Evolutionary conservation across 2,888 invertebrate species (phyloP).

Genomic region (Chydorus sphaericus): DNA sequence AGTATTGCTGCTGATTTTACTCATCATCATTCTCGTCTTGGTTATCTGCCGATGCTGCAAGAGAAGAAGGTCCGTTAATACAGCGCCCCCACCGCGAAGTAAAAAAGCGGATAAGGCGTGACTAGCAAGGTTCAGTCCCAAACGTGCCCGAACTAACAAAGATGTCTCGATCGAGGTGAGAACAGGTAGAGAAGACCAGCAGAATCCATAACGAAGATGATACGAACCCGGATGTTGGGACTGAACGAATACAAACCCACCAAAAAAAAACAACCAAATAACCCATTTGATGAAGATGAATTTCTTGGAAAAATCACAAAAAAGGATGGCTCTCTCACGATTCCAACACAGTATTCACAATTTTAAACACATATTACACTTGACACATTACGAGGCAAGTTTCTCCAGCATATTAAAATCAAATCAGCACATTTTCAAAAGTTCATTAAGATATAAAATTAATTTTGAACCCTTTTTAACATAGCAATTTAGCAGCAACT

Average conservation of each 20-base stretch:
- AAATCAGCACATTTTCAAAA: too few relatives aligned
- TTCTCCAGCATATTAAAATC: too few relatives aligned
- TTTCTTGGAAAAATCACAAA: too few relatives aligned
- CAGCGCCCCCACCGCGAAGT: constrained; percentile 1
- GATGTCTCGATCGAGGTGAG: not conserved
- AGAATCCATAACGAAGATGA: not conserved
- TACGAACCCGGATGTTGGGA: not conserved
- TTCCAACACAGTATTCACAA: too few relatives aligned
- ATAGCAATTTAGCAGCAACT: too few relatives aligned
- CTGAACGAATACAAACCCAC: too few relatives aligned
- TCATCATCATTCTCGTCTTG: constrained; percentile 41
- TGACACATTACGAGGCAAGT: too few relatives aligned
- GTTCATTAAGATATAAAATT: too few relatives aligned
- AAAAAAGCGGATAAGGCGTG: constrained; percentile 8
- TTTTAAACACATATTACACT: too few relatives aligned
- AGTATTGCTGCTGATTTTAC: constrained; percentile 40
- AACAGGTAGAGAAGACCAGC: not conserved
- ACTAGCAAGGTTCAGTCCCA: constrained; percentile 10
- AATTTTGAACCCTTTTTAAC: too few relatives aligned
- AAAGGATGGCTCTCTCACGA: too few relatives aligned
- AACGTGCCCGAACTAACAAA: constrained; percentile 2
- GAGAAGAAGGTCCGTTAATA: constrained; percentile 27
- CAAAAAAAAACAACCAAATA: not conserved
- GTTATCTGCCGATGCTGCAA: constrained; percentile 45
- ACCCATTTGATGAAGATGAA: not conserved